Evolutionary conservation across 64 coral and sea anemone species (phyloP).

Genomic region (Stichodactyla helianthus): DNA sequence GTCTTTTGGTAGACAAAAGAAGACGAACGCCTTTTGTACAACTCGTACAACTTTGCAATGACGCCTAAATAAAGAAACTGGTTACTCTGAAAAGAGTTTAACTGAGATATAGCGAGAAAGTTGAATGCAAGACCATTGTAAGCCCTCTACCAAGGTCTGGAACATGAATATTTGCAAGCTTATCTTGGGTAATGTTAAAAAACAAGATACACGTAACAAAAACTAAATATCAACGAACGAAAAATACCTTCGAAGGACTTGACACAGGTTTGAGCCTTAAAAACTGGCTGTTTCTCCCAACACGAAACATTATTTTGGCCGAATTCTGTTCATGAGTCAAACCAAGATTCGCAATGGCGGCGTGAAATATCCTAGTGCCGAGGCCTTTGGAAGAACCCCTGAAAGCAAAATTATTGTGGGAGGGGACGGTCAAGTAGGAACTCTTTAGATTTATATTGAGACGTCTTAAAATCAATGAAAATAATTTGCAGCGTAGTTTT

Average conservation of each 20-base stretch:
- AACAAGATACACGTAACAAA: background rate
- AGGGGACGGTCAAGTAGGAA: background rate
- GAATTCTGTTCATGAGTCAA: background rate
- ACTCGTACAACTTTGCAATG: constrained; percentile 10
- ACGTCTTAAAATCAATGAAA: background rate
- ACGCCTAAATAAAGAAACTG: background rate
- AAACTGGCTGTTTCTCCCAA: constrained; percentile 6
- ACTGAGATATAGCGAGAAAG: background rate
- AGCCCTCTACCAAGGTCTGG: background rate
- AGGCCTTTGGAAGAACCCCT: background rate
- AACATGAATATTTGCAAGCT: background rate
- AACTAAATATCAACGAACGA: background rate
- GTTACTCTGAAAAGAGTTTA: background rate
- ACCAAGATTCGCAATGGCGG: constrained; percentile 2
- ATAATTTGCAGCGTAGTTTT: background rate
- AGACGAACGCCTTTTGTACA: background rate
- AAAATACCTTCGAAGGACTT: background rate
- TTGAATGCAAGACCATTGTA: background rate
- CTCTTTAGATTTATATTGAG: background rate
- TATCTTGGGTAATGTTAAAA: background rate
- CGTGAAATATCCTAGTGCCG: background rate
- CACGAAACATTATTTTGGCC: constrained; percentile 17
- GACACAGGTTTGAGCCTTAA: background rate
- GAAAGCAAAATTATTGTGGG: background rate
- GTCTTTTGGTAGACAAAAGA: background rate